Base-by-base conservation (phyloP, 2,113 vertebrate species). In the Plecturocebus donacophilus region DNA sequence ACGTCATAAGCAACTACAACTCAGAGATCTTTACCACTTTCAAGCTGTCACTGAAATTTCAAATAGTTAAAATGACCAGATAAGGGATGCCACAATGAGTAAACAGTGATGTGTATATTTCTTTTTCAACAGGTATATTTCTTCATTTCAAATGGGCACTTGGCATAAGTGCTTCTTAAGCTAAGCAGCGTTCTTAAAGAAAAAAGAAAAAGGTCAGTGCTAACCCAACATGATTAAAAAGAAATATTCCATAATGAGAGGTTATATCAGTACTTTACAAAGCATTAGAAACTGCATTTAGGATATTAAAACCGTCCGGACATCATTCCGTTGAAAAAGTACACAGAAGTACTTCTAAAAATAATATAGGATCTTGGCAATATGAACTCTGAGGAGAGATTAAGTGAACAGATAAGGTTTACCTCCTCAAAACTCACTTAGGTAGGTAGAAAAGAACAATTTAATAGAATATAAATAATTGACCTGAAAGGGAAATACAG, bases 261-360 rank as follows among this genome's bases (percentile, higher is more conserved):
- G 70, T 47, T 49, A 19, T 68, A 93, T 71, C 80, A 68, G 61
- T 95, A 71, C 64, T 91, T 80, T 90, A 93, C 1, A 16, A 85
- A 88, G 25, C 1, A 75, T 79, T 95, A 85, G 35, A 77, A 68
- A 91, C 71, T 93, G 61, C 5, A 76, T 64, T 96, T 96, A 21
- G 20, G 97, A 96, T 97, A 85, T 54, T 90, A 91, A 95, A 87
- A 45, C 38, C 94, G 27, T 94, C 85, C 30, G 6, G 2, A 2
- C 75, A 52, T 92, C 86, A 94, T n/a, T 86, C 47, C 80, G 1
- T 73, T 75, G 95, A 45, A 88, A 80, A 97, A 98, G 95, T n/a
- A 96, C 16, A 97, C 32, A 47, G 83, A 95, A 94, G 8, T 21
- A 6, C 64, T 90, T 96, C 42, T 38, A 95, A 97, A 98, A 97